These are phyloP conservation scores for Trissolcus basalis DNA, from an alignment of 1,140 invertebrate species.

Conservation along the genomic window DNA sequence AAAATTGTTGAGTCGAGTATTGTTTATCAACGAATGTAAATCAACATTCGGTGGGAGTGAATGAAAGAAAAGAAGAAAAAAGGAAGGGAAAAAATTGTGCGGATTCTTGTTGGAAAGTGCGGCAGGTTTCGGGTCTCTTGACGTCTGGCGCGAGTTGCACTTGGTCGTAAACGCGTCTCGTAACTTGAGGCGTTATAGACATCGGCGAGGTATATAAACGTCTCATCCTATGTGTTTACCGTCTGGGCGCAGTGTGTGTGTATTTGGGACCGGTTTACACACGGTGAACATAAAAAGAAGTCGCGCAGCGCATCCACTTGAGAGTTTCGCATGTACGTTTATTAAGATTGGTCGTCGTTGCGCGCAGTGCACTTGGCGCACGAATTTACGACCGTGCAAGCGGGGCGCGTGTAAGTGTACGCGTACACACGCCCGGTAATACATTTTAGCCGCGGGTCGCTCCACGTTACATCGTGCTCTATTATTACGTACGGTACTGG, in stretches of 20 bases:
- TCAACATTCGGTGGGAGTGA: too few species aligned
- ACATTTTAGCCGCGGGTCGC: conserved; percentile 65
- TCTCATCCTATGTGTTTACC: conserved; percentile 76
- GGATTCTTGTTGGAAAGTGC: conserved; percentile 54
- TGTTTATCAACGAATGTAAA: too few species aligned
- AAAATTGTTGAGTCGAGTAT: too few species aligned
- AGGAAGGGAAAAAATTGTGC: not conserved
- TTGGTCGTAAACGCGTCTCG: conserved; percentile 77
- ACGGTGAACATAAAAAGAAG: conserved; percentile 8
- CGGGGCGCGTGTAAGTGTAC: not conserved
- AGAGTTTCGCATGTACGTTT: conserved; percentile 35
- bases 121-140: conserved; percentile 64
- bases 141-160: conserved; percentile 74
- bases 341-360: conserved; percentile 41
- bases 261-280: conserved; percentile 21
- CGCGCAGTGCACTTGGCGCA: conserved; percentile 12
- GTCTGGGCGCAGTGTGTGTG: conserved; percentile 28
- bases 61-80: too few species aligned
- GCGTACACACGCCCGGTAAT: conserved; percentile 33
- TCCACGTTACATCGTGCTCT: conserved; percentile 64
- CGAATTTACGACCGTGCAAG: conserved; percentile 32
- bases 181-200: conserved; percentile 77
- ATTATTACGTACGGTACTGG: conserved; percentile 63
- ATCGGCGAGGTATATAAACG: conserved; percentile 76
- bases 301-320: conserved; percentile 23